These are phyloP conservation scores for Tangara arthus DNA, from an alignment of 2,797 vertebrate species.

Conservation along the genomic window DNA sequence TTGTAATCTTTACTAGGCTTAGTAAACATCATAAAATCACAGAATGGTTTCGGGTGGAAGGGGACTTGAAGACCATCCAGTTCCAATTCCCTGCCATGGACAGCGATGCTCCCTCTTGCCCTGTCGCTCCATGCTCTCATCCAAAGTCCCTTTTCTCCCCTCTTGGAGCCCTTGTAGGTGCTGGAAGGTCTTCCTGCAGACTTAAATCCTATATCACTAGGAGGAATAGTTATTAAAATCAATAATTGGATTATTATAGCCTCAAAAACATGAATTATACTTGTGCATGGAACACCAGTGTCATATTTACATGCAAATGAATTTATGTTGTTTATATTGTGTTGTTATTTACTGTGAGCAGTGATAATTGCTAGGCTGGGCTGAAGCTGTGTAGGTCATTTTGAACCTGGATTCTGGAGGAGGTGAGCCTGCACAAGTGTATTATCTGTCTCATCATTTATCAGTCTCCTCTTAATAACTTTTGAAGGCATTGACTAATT, in stretches of 20 bases:
- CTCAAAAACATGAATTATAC: neutral
- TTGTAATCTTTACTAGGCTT: neutral
- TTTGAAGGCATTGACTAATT: constrained; percentile 15
- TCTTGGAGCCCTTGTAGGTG: neutral
- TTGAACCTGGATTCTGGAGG: neutral
- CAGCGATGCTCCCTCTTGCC: neutral
- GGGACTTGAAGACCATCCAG: neutral
- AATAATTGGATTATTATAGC: neutral
- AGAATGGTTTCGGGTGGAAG: neutral
- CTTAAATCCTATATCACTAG: neutral
- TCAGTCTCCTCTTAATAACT: neutral
- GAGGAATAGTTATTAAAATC: neutral
- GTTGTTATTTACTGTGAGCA: constrained; percentile 28
- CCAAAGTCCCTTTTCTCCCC: neutral
- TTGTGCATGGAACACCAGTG: neutral
- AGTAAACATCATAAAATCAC: neutral
- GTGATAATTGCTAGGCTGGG: constrained; percentile 45
- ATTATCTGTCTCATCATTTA: neutral
- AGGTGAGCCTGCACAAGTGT: neutral
- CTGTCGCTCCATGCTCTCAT: neutral
- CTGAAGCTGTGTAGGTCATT: constrained; percentile 11
- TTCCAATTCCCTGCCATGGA: neutral
- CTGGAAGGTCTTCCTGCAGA: neutral
- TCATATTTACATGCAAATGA: constrained; percentile 38
- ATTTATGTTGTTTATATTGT: constrained; percentile 20